Percentiles rank a stretch among this genome's conserved stretches.
Evolutionary conservation across 1,140 invertebrate genomes (phyloP).

Genomic region (Bacillus rossius): DNA sequence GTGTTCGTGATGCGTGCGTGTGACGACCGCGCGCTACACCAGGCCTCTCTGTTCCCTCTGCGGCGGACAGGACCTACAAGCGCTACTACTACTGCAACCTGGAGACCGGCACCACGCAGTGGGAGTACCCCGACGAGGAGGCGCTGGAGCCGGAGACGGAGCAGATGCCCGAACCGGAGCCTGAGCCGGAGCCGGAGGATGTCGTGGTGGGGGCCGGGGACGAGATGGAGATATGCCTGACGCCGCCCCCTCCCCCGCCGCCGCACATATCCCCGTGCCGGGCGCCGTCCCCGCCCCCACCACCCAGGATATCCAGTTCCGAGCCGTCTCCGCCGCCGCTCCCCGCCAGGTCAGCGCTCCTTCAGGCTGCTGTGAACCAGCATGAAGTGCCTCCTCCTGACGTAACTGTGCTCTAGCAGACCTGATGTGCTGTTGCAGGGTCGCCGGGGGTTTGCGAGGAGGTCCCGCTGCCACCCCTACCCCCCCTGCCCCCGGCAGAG

Average conservation of each 20-base stretch:
- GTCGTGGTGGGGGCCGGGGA: slow-evolving; percentile 45
- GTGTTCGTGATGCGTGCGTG: background rate
- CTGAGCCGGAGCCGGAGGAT: background rate
- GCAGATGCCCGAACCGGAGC: slow-evolving; percentile 11
- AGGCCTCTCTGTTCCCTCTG: slow-evolving; percentile 33
- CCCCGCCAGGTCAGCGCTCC: background rate
- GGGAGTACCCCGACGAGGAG: slow-evolving; percentile 56
- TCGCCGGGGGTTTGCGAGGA: too few relatives aligned
- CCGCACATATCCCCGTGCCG: slow-evolving; percentile 17
- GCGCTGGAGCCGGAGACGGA: slow-evolving; percentile 24
- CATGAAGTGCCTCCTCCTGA: slow-evolving; percentile 1
- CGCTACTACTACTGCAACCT: slow-evolving; percentile 62
- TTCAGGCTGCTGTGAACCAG: too few relatives aligned
- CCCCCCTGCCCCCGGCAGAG: slow-evolving; percentile 1
- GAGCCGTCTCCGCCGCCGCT: background rate
- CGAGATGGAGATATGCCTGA: slow-evolving; percentile 57
- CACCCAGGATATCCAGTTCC: background rate
- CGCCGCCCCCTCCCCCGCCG: slow-evolving; percentile 34
- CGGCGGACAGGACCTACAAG: slow-evolving; percentile 56
- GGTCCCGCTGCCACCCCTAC: background rate
- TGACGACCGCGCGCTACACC: slow-evolving; percentile 1
- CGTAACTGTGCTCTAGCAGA: too few relatives aligned
- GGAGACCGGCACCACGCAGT: slow-evolving; percentile 51
- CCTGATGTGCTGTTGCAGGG: too few relatives aligned
- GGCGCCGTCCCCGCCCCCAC: slow-evolving; percentile 1